Evolutionary conservation across 2,797 vertebrate species (phyloP), one percentile per base, ranked within the genome.

Genomic region (Acomys russatus): DNA sequence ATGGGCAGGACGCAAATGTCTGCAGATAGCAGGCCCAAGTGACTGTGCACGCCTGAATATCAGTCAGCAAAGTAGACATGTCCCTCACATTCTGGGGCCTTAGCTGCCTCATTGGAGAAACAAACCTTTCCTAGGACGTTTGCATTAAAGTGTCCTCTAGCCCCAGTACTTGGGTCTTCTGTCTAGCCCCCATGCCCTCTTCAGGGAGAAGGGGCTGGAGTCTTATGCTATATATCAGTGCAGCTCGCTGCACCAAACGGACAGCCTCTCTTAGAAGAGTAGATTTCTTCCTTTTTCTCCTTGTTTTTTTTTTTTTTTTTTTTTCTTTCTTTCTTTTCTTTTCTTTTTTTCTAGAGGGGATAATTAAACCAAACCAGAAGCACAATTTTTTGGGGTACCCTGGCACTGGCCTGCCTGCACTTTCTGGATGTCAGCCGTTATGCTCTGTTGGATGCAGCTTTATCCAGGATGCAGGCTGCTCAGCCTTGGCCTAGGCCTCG

Each of bases 1-100:
- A 17, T 14, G 56, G 56, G 4, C 56, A 59, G 44, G 35, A 1
- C 22, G n/a, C 38, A 54, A 2, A 1, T 51, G 49, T 30, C 35
- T 83, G 38, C 49, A 85, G 90, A 85, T 15, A 92, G 88, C 51
- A 85, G 88, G 71, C 71, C 70, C 74, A 23, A 10, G 51, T n/a
- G 38, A 59, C 56, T 11, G 4, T 20, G 23, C 38, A 38, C 1
- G 22, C 77, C 7, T 70, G 38, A 25, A 7, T 10, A 74, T 61
- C 77, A 0, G 9, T 3, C 49, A 59, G 79, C 78, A 77, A 8
- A 6, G 6, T 51, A 3, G 74, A 35, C 23, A 28, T 4, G 1
- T 10, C 68, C 38, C 33, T 90, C 28, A 22, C 17, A 2, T 64
- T 38, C 71, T 83, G 20, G n/a, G 49, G 51, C 76, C 76, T 94